Evolutionary conservation across 2,113 vertebrate genomes (phyloP).

Genomic region (Urocolius indicus): DNA sequence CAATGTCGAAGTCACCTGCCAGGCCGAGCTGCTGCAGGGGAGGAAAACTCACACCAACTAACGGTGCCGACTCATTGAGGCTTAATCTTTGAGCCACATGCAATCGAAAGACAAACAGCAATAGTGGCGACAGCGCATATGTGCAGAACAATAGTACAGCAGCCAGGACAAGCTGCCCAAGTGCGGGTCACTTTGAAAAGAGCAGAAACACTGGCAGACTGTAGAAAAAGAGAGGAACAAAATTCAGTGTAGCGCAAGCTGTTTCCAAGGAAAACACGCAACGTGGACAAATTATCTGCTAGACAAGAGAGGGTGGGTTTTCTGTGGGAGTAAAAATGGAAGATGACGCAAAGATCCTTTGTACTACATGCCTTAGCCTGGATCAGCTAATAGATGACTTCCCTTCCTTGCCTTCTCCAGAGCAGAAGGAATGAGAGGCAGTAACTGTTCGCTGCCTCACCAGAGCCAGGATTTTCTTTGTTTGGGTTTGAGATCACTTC

Average conservation of each 20-base stretch:
- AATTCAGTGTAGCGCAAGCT: rapidly evolving
- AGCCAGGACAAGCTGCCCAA: neutral
- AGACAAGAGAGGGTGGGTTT: neutral
- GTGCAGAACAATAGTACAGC: neutral
- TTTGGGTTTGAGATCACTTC: neutral
- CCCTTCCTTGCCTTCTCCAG: neutral
- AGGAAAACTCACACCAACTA: neutral
- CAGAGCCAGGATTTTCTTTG: neutral
- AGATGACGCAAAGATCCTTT: neutral
- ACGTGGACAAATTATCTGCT: neutral
- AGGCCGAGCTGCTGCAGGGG: neutral
- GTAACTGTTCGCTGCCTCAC: neutral
- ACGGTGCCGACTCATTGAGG: neutral
- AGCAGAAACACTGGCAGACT: neutral
- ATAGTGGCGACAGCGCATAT: neutral
- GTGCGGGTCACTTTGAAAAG: neutral
- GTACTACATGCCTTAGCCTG: neutral
- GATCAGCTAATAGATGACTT: neutral
- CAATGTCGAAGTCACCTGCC: conserved; percentile 37
- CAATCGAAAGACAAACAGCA: conserved; percentile 25
- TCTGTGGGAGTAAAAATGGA: neutral
- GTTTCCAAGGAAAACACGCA: neutral
- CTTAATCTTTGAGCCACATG: neutral
- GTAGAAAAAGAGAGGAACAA: neutral
- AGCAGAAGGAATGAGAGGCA: neutral